Evolutionary conservation across 2,113 vertebrate genomes (phyloP).

Genomic region (Verasper variegatus): DNA sequence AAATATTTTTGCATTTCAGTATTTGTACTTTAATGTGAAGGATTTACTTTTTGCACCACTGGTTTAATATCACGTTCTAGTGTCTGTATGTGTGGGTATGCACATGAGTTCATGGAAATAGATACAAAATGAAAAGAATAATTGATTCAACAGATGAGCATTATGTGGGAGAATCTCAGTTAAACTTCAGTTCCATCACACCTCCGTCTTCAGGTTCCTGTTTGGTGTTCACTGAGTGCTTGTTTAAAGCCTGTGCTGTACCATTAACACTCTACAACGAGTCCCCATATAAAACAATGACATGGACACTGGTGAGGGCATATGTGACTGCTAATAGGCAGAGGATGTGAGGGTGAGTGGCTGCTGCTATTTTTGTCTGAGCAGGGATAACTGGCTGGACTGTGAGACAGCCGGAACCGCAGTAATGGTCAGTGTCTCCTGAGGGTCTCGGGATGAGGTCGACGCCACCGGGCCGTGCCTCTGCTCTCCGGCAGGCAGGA

Average conservation of each 20-base stretch:
- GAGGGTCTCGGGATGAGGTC: constrained; percentile 73
- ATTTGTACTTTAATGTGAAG: too few species aligned
- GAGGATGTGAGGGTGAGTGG: constrained; percentile 58
- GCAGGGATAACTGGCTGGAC: constrained; percentile 66
- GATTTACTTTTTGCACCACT: too few species aligned
- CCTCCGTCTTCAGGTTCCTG: neutral
- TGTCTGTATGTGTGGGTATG: too few species aligned
- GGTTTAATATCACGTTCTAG: too few species aligned
- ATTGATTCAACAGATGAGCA: too few species aligned
- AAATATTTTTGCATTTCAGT: too few species aligned
- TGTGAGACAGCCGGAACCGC: constrained; percentile 63
- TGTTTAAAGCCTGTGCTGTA: constrained; percentile 4
- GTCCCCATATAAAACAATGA: constrained; percentile 48
- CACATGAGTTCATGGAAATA: too few species aligned
- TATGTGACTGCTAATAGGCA: constrained; percentile 67
- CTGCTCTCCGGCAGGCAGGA: constrained; percentile 71
- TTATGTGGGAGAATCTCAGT: neutral
- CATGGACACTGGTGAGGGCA: constrained; percentile 47
- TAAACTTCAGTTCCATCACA: neutral
- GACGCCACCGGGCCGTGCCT: constrained; percentile 44
- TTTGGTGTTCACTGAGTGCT: neutral
- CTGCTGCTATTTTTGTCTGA: constrained; percentile 67
- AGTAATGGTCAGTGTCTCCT: constrained; percentile 68
- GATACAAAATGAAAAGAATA: too few species aligned
- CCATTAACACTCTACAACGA: constrained; percentile 42